Evolutionary conservation across 2,888 invertebrate genomes (phyloP).

Genomic region (Pasiphila rectangulata): DNA sequence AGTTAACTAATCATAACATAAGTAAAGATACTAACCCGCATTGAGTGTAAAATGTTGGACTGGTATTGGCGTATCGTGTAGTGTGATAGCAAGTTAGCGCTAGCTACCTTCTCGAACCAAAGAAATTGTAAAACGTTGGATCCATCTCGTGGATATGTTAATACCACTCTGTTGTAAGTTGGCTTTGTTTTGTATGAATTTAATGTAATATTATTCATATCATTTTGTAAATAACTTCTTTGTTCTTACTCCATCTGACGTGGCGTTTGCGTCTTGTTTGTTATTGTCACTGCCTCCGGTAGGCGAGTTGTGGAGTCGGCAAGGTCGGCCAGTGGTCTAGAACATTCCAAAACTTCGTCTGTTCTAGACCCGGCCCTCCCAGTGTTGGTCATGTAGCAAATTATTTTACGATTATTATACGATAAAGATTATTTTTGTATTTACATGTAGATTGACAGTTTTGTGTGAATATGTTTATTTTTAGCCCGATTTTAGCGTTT

Average conservation of each 20-base stretch:
- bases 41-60: too few relatives aligned
- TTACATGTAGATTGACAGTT: conserved; percentile 44
- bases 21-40: too few relatives aligned
- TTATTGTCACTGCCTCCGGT: conserved; percentile 24
- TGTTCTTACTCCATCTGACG: conserved; percentile 49
- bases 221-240: conserved; percentile 45
- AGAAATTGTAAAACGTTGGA: conserved; percentile 32
- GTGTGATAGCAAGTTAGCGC: conserved; percentile 6
- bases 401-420: conserved; percentile 51
- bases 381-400: conserved; percentile 43
- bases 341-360: neutral
- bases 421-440: conserved; percentile 53
- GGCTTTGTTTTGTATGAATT: conserved; percentile 37
- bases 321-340: neutral
- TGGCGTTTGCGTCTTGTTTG: conserved; percentile 36
- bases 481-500: conserved; percentile 37
- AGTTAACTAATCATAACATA: too few relatives aligned
- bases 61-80: neutral
- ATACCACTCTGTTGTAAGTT: conserved; percentile 22
- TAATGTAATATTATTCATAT: conserved; percentile 42
- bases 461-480: conserved; percentile 44
- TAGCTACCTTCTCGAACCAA: conserved; percentile 28
- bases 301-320: neutral
- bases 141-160: conserved; percentile 17
- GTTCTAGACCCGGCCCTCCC: neutral